These are phyloP conservation scores for Microplitis manilae DNA, from an alignment of 2,888 invertebrate genomes.

Conservation along the genomic window DNA sequence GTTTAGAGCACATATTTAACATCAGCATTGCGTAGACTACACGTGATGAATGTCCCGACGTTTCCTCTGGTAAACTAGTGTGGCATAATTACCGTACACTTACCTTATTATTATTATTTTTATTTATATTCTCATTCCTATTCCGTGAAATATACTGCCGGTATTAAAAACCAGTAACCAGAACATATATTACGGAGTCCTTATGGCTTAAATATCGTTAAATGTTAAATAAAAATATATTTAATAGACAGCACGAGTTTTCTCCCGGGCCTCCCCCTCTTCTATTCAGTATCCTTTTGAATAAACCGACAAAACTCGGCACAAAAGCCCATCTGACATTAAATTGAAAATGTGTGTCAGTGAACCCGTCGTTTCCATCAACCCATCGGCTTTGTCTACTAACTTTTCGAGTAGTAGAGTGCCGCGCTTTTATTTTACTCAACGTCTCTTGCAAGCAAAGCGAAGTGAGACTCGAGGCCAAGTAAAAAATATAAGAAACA, in stretches of 20 bases:
- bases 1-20: conserved; percentile 59
- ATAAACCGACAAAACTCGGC: background rate
- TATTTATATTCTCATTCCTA: background rate
- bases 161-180: background rate
- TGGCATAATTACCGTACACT: conserved; percentile 57
- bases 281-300: background rate
- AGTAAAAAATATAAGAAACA: background rate
- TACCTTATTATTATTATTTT: conserved; percentile 40
- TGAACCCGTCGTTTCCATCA: conserved; percentile 21
- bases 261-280: background rate
- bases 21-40: conserved; percentile 44
- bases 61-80: conserved; percentile 49
- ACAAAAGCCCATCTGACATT: background rate
- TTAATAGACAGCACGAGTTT: conserved; percentile 9
- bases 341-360: conserved; percentile 26
- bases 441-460: background rate
- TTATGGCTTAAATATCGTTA: background rate
- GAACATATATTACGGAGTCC: background rate
- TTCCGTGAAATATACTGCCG: background rate
- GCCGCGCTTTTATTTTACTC: background rate
- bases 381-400: conserved; percentile 18
- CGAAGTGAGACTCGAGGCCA: background rate
- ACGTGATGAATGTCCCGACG: conserved; percentile 60
- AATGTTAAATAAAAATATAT: background rate
- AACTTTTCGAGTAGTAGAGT: conserved; percentile 10